A percentile compares a stretch with the other conserved stretches of the same genome.
phyloP scores from a whole-genome alignment of 30 jellyfish, hydroid and myxozoan genomes.

The Clytia hemisphaerica region DNA sequence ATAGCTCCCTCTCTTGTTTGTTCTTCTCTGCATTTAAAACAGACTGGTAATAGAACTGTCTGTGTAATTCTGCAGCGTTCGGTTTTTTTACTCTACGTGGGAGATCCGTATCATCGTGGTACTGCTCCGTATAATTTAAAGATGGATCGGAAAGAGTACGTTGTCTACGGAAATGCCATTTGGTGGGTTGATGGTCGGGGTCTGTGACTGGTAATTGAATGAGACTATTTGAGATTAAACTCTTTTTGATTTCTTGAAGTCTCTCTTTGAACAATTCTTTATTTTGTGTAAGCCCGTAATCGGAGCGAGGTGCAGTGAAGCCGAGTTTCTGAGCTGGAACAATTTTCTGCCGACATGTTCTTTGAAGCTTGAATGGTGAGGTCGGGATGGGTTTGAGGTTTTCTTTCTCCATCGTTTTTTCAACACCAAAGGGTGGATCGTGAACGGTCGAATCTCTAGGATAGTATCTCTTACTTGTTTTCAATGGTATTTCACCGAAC shows the following conservation, averaged over 20 bases:
- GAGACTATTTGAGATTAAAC: too few species aligned
- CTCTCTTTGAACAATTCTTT: slow-evolving; percentile 12
- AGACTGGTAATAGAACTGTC: neutral
- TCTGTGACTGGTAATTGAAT: too few species aligned
- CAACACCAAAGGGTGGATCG: slow-evolving; percentile 19
- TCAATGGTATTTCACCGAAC: too few species aligned
- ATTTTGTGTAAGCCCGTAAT: slow-evolving; percentile 12
- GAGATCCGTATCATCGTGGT: slow-evolving; percentile 4
- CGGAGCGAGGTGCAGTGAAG: slow-evolving; percentile 26
- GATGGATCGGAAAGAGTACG: slow-evolving; percentile 27
- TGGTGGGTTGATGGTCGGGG: too few species aligned
- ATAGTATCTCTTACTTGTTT: slow-evolving; percentile 15
- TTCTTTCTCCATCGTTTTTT: neutral
- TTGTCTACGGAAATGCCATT: too few species aligned
- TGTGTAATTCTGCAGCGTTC: slow-evolving; percentile 16
- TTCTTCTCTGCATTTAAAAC: slow-evolving; percentile 15
- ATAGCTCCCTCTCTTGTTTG: too few species aligned
- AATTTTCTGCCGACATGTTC: slow-evolving; percentile 14
- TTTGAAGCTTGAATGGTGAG: slow-evolving; percentile 17
- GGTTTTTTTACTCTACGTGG: slow-evolving; percentile 18
- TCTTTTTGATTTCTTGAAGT: slow-evolving; percentile 9
- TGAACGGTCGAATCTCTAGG: neutral
- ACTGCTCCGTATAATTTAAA: slow-evolving; percentile 16
- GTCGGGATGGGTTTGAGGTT: neutral
- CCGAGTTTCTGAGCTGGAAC: slow-evolving; percentile 20